Base-by-base conservation (phyloP, 2,888 invertebrate genomes). In the Cinara cedri region DNA sequence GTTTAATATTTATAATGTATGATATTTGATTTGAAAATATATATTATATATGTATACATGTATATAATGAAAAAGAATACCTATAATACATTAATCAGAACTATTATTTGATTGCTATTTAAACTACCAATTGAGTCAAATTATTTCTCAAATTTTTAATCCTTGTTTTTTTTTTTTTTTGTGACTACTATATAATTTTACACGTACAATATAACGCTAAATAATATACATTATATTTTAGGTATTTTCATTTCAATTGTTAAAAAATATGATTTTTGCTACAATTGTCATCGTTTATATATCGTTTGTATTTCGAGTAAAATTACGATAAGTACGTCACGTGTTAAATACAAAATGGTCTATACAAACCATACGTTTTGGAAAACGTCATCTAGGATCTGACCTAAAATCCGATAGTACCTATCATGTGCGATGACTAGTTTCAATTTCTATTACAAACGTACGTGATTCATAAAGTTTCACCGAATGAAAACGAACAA, bases 401-500 rank as follows among this genome's bases (percentile, higher is more conserved):
- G 75, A 76, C 75, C 75, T 76, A 76, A 66, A 76, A 76, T 19
- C 14, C 9, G 10, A 42, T 19, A 49, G 2, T 34, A 6, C 34
- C 34, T 34, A 34, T 34, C 46, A 46, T 6, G 44, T 44, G 13
- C 65, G 54, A 75, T 24, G 75, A 66, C 54, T 65, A 75, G 74
- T 75, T 65, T 76, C 75, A 76, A 66, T 76, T 76, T 76, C 75
- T 76, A 76, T 55, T 8, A 10, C 55, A 19, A 26, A 51, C 34
- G 44, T 44, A 66, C 44, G 65, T 65, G 63, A 75, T 76, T 76
- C 46, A 26, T 63, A 72, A 66, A 66, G 75, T 76, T 76, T 76
- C 75, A 76, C 75, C 75, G 75, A 76, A 76, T 26, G 75, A 76
- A 76, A 76, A 76, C 46, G 75, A 76, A 66, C 66, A 66, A 66